These are phyloP conservation scores for Clarias batrachus DNA, from an alignment of 2,113 vertebrate species.

Conservation along the genomic window DNA sequence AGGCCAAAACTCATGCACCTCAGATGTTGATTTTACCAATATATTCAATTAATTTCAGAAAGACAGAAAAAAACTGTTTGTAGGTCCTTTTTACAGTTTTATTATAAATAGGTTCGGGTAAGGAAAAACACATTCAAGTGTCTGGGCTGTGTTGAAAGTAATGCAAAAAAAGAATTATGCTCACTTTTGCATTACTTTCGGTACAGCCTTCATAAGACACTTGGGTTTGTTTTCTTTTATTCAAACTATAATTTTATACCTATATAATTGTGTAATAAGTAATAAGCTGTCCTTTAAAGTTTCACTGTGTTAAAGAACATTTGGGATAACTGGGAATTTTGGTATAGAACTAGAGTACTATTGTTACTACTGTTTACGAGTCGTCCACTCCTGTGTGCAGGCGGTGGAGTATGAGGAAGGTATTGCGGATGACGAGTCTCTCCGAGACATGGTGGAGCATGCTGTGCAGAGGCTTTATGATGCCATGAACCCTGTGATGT, in stretches of 20 bases:
- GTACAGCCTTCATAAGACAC: no score
- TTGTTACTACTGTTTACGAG: background rate
- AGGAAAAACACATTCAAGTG: background rate
- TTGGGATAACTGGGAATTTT: no score
- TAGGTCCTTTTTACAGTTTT: no score
- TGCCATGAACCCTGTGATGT: conserved; percentile 80
- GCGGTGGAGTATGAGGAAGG: conserved; percentile 81
- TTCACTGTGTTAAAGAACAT: no score
- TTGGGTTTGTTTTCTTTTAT: no score
- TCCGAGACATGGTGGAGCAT: conserved; percentile 88
- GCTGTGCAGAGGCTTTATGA: conserved; percentile 87
- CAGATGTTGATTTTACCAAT: background rate
- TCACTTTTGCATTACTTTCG: no score
- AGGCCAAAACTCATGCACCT: background rate
- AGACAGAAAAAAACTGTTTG: no score
- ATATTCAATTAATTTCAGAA: background rate
- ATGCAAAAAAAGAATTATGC: no score
- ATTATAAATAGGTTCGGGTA: background rate
- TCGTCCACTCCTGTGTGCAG: conserved; percentile 65
- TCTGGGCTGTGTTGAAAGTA: no score
- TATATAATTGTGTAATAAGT: background rate
- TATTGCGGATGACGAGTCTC: conserved; percentile 82
- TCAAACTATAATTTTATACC: no score
- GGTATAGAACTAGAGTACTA: background rate
- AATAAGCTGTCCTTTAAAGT: background rate